Base-by-base conservation (phyloP, 2,888 invertebrate genomes). In the Coelinius sp. region DNA sequence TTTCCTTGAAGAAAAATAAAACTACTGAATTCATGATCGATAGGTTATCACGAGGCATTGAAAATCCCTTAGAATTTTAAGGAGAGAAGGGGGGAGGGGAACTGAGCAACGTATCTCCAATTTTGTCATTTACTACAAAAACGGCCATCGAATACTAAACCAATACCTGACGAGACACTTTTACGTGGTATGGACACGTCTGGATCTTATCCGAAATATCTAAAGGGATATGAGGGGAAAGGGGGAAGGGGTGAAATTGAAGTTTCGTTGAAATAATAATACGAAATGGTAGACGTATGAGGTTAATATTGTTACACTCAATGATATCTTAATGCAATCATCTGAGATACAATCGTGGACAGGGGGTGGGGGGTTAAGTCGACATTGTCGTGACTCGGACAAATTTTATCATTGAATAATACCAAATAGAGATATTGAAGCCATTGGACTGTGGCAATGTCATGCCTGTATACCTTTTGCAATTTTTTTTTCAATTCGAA, bases 321-420 rank as follows among this genome's bases (percentile, higher is more conserved):
- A 53, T 25, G 53, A 53, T 53, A 53, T 53, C 53, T 53, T 53
- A 53, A 53, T 53, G 53, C 53, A 53, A 53, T 53, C 53, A 53
- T 53, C 25, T 7, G 12, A 27, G 53, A 53, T 53, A 53, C n/a
- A n/a, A 53, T 53, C 53, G 53, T 10, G 25, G 8, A 24, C 12
- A 6, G 27, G 10, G 0, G 27, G n/a, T n/a, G 27, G 14, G 25
- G n/a, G 53, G 27, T 46, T 66, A 66, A 66, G 66, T 66, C 59
- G 59, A 71, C 38, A 49, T 66, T 66, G 25, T 66, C 71, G 71
- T 71, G 71, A 71, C 71, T 22, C 35, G 22, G 56, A 31, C 59
- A 66, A 71, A 66, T 71, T 71, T 66, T 71, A 71, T 71, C 71
- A 71, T 71, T 66, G 66, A 66, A 66, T 71, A 59, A 71, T 56